A percentile compares a stretch with the other conserved stretches of the same genome.
Conservation (phyloP, 1,140 invertebrate species). For the Diorhabda carinulata region DNA sequence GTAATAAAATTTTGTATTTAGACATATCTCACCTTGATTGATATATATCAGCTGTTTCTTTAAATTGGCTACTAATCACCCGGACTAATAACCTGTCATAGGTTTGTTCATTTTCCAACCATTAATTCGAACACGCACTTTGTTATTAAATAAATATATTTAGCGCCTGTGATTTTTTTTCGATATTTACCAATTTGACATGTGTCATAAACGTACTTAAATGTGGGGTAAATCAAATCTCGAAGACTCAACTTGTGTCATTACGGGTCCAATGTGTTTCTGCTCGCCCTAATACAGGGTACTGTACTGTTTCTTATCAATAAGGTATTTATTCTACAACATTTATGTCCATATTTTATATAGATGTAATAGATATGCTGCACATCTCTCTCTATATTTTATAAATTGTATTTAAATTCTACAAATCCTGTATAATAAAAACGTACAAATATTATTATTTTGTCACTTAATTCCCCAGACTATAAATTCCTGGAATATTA, state of each 20-base stretch:
- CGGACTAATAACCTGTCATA: too few relatives aligned
- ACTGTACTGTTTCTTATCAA: too few relatives aligned
- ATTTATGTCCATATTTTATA: constrained; percentile 20
- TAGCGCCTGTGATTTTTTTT: not conserved
- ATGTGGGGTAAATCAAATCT: not conserved
- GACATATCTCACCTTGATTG: too few relatives aligned
- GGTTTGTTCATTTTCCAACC: too few relatives aligned
- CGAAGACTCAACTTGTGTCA: constrained; percentile 3
- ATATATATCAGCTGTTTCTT: too few relatives aligned
- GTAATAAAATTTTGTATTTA: too few relatives aligned
- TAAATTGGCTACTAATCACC: too few relatives aligned
- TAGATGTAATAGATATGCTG: constrained; percentile 23
- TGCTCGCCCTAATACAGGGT: too few relatives aligned
- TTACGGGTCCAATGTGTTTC: not conserved
- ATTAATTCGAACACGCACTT: too few relatives aligned
- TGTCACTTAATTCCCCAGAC: too few relatives aligned
- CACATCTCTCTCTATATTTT: constrained; percentile 26
- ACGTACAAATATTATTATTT: not conserved
- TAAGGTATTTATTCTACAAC: constrained; percentile 10
- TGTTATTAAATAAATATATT: too few relatives aligned
- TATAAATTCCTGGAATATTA: too few relatives aligned
- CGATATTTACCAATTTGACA: not conserved
- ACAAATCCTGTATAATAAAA: constrained; percentile 12
- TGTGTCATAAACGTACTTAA: not conserved
- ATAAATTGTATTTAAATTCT: constrained; percentile 20